Evolutionary conservation across 2,888 invertebrate species (phyloP), one percentile per base, ranked within the genome.

Genomic region (Dolichomitus sp.): DNA sequence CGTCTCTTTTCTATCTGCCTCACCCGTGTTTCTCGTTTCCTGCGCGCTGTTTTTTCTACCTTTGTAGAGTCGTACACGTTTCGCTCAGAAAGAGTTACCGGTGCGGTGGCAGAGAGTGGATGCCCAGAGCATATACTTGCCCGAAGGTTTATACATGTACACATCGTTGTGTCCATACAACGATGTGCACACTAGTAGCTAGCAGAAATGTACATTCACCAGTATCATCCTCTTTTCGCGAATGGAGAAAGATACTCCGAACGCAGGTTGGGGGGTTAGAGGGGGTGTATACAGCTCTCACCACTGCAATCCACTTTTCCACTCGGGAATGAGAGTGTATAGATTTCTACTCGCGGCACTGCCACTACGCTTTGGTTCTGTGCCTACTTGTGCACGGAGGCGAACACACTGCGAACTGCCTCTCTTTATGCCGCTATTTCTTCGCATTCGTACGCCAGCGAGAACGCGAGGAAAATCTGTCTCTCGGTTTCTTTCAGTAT

Each of bases 291-390:
- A 65, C 14, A 48, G 52, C 69, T 74, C 37, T 69, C 69, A 63
- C 74, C 65, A 54, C 78, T 81, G 78, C 81, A 81, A 78, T 82
- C 74, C 82, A 82, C 74, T 78, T 78, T 78, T 78, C 54, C 68
- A 76, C 76, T 50, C 65, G 66, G 81, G 37, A 74, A 52, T 45
- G 59, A 65, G 57, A 68, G 54, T 69, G 73, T 68, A 78, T 68
- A 65, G 48, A 65, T 69, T 59, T 81, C 37, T 66, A 65, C 54
- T 78, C 74, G 65, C 61, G 30, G n/a, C 19, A 54, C 59, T 27
- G 65, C 40, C 52, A n/a, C 40, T 19, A 17, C 30, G 63, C 66
- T 40, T 11, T 78, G 77, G 59, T 59, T 75, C 70, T 66, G 74
- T 40, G 61, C 40, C 61, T 61, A 42, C 9, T 61, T 79, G 70